phyloP scores from a whole-genome alignment of 1,140 invertebrate species.

The Plectrocnemia conspersa region DNA sequence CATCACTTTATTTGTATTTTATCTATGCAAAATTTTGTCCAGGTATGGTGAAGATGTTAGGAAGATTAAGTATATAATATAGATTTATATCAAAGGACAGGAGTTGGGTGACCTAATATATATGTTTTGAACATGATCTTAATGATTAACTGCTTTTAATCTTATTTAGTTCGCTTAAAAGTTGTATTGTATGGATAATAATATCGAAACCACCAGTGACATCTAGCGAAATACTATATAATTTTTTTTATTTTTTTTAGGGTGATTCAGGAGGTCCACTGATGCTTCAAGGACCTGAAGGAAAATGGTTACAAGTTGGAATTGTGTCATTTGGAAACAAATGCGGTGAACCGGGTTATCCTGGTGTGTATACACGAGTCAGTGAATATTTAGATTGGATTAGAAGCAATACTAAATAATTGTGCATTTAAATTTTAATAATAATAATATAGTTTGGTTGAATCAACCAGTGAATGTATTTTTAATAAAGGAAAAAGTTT shows the following conservation, averaged over 20 bases:
- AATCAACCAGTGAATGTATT: too few species aligned
- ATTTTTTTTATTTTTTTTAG: constrained; percentile 45
- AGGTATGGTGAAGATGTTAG: too few species aligned
- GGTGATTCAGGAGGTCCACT: constrained; percentile 77
- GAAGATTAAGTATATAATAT: too few species aligned
- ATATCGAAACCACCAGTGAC: too few species aligned
- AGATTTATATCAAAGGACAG: too few species aligned
- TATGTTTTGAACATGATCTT: background rate
- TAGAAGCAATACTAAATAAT: constrained; percentile 3
- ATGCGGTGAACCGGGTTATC: constrained; percentile 82
- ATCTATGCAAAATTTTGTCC: too few species aligned
- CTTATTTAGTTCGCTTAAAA: background rate
- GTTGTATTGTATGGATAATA: too few species aligned
- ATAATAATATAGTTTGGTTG: too few species aligned
- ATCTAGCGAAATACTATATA: background rate
- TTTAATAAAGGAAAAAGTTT: background rate
- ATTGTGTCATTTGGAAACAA: constrained; percentile 90
- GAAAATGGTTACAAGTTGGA: constrained; percentile 79
- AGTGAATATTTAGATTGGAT: constrained; percentile 45
- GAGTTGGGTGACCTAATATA: too few species aligned
- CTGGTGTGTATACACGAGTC: constrained; percentile 66
- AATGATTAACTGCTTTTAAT: background rate
- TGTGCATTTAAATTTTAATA: too few species aligned
- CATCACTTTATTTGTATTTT: too few species aligned
- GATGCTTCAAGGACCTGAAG: constrained; percentile 66